phyloP scores from a whole-genome alignment of 2,113 vertebrate species.

The Morone saxatilis region DNA sequence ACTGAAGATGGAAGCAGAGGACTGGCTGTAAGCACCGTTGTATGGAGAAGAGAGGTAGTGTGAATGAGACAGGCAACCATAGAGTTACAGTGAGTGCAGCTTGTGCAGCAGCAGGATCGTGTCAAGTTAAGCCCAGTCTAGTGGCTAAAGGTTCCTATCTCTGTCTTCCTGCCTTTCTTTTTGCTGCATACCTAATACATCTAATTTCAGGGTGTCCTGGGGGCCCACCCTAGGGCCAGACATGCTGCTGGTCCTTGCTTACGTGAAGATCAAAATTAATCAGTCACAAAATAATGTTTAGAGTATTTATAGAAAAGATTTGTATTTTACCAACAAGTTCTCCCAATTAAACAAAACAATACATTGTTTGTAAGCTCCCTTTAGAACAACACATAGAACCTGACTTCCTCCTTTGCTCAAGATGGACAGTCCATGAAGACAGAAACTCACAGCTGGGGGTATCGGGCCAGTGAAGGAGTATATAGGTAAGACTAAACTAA shows the following conservation, averaged over 20 bases:
- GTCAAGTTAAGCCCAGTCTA: background rate
- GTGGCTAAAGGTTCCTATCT: background rate
- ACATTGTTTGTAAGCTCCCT: too few species aligned
- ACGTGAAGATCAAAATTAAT: background rate
- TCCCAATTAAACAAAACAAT: too few species aligned
- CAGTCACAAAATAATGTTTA: background rate
- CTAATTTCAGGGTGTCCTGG: background rate
- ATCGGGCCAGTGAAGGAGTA: too few species aligned
- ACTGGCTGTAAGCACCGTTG: background rate
- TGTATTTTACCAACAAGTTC: background rate
- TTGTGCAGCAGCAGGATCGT: background rate
- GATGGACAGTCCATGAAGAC: too few species aligned
- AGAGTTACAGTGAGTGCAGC: background rate
- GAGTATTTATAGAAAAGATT: too few species aligned
- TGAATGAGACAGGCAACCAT: background rate
- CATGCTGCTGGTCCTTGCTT: background rate
- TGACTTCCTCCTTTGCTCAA: too few species aligned
- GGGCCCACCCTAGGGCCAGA: background rate
- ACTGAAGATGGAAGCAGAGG: slow-evolving; percentile 9
- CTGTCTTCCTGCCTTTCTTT: background rate
- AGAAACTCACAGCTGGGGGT: too few species aligned
- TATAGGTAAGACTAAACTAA: too few species aligned
- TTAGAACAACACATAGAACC: too few species aligned
- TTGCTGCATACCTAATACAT: background rate
- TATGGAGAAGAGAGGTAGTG: background rate